These are phyloP conservation scores for Daubentonia madagascariensis DNA, from an alignment of 2,113 vertebrate species.

Conservation along the genomic window DNA sequence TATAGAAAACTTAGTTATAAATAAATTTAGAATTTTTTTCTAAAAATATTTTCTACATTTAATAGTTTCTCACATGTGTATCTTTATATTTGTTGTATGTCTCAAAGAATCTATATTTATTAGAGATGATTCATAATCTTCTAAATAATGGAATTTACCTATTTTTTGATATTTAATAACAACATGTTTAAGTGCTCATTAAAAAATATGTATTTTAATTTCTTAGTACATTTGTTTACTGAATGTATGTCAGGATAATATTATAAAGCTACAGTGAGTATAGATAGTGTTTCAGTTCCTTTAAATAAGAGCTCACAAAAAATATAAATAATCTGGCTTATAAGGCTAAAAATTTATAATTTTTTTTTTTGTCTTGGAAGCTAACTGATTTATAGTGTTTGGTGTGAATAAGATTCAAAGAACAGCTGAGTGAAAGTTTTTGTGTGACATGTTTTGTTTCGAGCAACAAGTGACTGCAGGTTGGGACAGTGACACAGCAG, in stretches of 20 bases:
- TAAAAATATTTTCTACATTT: not conserved
- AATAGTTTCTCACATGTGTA: not conserved
- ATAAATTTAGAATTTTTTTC: not conserved
- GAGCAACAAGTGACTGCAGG: not conserved
- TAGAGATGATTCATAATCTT: not conserved
- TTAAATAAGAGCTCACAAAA: not conserved
- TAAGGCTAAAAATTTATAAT: not conserved
- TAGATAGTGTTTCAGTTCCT: not conserved
- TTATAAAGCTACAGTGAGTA: not conserved
- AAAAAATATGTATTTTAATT: conserved; percentile 7
- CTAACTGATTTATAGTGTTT: not conserved
- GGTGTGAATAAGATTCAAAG: not conserved
- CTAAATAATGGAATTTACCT: not conserved
- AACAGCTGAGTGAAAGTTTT: not conserved
- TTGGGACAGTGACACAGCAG: not conserved
- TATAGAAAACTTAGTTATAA: not conserved
- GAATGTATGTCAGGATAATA: not conserved
- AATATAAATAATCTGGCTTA: not conserved
- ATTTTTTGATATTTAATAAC: not conserved
- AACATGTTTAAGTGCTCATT: not conserved
- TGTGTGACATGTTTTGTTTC: not conserved
- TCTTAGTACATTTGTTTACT: not conserved
- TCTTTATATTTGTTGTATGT: not conserved
- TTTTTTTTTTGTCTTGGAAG: not conserved
- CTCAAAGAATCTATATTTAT: not conserved